Evolutionary conservation across 2,113 vertebrate genomes (phyloP).

Genomic region (Pterocles gutturalis): DNA sequence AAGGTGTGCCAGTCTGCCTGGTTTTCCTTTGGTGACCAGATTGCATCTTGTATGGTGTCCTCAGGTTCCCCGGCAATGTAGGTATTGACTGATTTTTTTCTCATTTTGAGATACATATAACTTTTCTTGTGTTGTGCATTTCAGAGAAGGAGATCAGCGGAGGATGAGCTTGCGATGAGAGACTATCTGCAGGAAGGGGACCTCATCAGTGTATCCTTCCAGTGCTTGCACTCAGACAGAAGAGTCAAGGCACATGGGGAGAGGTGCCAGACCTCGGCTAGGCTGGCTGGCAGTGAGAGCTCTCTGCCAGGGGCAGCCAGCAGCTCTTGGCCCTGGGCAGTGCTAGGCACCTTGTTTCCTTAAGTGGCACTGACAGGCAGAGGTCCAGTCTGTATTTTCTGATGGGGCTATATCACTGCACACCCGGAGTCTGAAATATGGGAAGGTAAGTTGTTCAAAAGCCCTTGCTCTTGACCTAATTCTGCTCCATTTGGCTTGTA

Average conservation of each 20-base stretch:
- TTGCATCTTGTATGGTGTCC: fast-evolving
- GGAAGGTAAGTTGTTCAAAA: conserved; percentile 84
- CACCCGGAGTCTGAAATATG: conserved; percentile 95
- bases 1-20: neutral
- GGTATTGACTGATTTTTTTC: neutral
- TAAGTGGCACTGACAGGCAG: conserved; percentile 83
- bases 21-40: neutral
- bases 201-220: conserved; percentile 94
- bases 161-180: conserved; percentile 96
- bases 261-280: neutral
- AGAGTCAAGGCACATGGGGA: neutral
- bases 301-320: neutral
- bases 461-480: neutral
- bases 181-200: conserved; percentile 95
- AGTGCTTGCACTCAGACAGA: fast-evolving
- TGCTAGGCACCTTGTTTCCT: conserved; percentile 35
- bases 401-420: conserved; percentile 94
- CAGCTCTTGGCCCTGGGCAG: neutral
- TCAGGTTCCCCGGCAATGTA: fast-evolving
- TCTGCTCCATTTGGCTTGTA: neutral
- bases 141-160: conserved; percentile 92
- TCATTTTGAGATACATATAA: fast-evolving
- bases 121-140: neutral
- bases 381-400: conserved; percentile 94
- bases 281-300: neutral